Evolutionary conservation across 35 echinoderm and acorn worm genomes (phyloP), one percentile per base, ranked within the genome.

Genomic region (Anneissia japonica): DNA sequence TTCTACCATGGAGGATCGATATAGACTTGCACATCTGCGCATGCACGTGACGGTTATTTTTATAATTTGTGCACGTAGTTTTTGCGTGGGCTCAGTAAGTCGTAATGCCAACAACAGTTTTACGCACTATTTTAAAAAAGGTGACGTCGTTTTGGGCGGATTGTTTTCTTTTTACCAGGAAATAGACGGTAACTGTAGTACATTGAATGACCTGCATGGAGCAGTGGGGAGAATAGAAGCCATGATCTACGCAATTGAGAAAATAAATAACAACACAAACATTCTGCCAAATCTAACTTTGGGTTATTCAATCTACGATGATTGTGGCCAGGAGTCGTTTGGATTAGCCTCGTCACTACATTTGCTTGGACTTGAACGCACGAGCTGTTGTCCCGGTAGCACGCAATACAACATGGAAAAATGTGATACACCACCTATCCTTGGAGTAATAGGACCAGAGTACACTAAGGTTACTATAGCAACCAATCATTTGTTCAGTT

Each of bases 401-500:
- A n/a, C 23, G 9, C 23, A 10, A 13, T 11, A 79, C 11, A 79
- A 4, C 6, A 35, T 34, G 16, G 77, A 35, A 12, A 79, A 1
- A 31, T 17, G 31, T 6, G 29, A 19, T 81, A 40, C 7, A 23
- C 51, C 51, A 64, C 51, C 35, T 81, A 81, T 81, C 38, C 35
- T 81, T 37, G 79, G 79, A 9, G 31, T 81, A 40, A 39, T 81
- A 38, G 79, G 79, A 30, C 35, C 79, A 39, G 79, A 81, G 79
- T 81, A 39, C 35, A 81, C 35, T n/a, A 38, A 36, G 10, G 38
- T 39, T 38, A 38, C 79, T 13, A 81, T 81, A 81, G 35, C 79
- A 3, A 11, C 34, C 23, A 81, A 81, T 81, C 35, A 81, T 7
- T 38, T 81, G n/a, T 40, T 81, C 5, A 81, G 38, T 40, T 81